A percentile compares a stretch with the other conserved stretches of the same genome.
Conservation (phyloP, 2,797 vertebrate genomes). For the Tragelaphus eurycerus region DNA sequence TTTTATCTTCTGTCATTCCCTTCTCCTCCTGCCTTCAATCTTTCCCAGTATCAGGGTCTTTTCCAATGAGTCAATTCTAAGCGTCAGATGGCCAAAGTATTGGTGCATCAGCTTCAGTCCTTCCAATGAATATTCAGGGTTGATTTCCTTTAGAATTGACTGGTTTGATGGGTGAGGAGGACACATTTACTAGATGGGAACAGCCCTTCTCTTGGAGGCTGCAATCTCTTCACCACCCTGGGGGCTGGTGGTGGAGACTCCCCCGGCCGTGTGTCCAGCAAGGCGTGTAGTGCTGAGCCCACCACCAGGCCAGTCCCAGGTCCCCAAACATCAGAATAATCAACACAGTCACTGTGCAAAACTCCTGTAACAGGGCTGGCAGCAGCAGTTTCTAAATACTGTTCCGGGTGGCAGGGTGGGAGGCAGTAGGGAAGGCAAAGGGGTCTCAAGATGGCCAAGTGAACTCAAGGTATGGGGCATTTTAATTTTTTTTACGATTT, state of each 20-base stretch:
- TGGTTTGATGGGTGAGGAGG: neutral
- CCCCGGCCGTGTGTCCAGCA: rapidly evolving
- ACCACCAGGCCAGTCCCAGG: neutral
- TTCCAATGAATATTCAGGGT: neutral
- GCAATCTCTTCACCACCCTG: rapidly evolving
- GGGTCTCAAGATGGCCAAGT: neutral
- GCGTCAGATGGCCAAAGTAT: neutral
- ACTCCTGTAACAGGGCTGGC: neutral
- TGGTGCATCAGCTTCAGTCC: neutral
- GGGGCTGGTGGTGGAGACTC: neutral
- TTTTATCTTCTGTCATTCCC: neutral
- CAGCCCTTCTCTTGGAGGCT: neutral
- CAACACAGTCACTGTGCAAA: rapidly evolving
- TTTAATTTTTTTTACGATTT: neutral
- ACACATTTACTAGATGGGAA: neutral
- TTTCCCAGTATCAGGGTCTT: neutral
- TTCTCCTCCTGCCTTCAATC: neutral
- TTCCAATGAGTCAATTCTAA: neutral
- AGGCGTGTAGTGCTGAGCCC: neutral
- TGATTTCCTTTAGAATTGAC: neutral
- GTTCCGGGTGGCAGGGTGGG: neutral
- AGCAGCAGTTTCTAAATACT: neutral
- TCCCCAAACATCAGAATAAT: neutral
- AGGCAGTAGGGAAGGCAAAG: neutral
- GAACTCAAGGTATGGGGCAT: neutral